A percentile compares a stretch with the other conserved stretches of the same genome.
These are phyloP conservation scores for Pararge aegeria DNA, from an alignment of 1,140 invertebrate species.

Conservation along the genomic window DNA sequence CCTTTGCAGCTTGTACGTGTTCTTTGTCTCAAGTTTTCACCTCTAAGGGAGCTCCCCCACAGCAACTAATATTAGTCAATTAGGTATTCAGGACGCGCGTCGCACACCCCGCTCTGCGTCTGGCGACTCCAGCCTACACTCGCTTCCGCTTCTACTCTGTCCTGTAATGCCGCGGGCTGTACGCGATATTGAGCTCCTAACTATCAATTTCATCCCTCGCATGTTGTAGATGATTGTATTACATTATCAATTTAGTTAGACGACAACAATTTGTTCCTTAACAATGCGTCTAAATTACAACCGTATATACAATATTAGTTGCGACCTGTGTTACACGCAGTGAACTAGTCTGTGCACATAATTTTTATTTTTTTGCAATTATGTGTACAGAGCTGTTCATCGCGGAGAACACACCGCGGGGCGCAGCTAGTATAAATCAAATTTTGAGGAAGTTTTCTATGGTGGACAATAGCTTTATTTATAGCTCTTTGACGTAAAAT, in stretches of 20 bases:
- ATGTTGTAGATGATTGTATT: conserved; percentile 18
- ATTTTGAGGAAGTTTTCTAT: too few species aligned
- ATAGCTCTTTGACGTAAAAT: too few species aligned
- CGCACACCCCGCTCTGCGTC: conserved; percentile 55
- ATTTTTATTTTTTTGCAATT: too few species aligned
- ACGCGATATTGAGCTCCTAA: conserved; percentile 26
- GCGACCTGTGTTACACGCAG: too few species aligned
- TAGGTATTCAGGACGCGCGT: conserved; percentile 74
- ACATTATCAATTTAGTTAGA: conserved; percentile 6
- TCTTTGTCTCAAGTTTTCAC: conserved; percentile 76
- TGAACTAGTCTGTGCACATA: too few species aligned
- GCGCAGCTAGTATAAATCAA: too few species aligned
- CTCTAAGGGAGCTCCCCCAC: conserved; percentile 64
- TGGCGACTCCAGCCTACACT: conserved; percentile 38
- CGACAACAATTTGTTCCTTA: background rate
- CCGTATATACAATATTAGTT: background rate
- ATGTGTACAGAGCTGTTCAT: too few species aligned
- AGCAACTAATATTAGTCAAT: conserved; percentile 78
- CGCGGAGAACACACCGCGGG: too few species aligned
- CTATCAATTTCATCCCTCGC: conserved; percentile 24
- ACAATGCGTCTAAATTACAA: background rate
- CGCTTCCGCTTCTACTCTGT: conserved; percentile 24
- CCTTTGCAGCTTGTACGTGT: conserved; percentile 63
- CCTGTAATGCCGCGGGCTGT: conserved; percentile 21
- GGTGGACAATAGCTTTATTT: too few species aligned